Conservation (phyloP, 2,888 invertebrate species). For the Drosophila algonquin region DNA sequence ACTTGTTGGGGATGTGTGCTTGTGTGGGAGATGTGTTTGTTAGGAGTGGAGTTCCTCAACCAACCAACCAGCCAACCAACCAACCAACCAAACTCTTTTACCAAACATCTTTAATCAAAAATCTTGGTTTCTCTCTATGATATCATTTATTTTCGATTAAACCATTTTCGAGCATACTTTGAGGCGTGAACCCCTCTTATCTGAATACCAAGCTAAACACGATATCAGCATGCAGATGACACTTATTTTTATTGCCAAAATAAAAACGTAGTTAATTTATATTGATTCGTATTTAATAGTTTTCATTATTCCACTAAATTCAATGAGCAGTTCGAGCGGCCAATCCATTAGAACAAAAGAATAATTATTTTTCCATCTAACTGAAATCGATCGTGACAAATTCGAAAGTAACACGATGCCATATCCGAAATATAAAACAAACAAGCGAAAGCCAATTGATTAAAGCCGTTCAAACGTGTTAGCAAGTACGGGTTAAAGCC, state of each 20-base stretch:
- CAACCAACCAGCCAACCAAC: not conserved
- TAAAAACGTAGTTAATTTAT: conserved; percentile 21
- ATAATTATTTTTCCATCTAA: conserved; percentile 17
- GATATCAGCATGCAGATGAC: not conserved
- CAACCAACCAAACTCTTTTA: not conserved
- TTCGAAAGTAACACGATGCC: conserved; percentile 26
- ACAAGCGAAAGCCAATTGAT: conserved; percentile 37
- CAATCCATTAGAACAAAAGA: conserved; percentile 35
- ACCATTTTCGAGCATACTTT: not conserved
- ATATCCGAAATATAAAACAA: conserved; percentile 37
- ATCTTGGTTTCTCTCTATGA: not conserved
- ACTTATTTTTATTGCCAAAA: conserved; percentile 8
- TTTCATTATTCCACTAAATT: conserved; percentile 14
- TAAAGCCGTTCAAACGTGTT: conserved; percentile 45
- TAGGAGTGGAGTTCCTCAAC: not conserved
- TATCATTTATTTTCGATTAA: not conserved
- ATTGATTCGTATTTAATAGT: conserved; percentile 29
- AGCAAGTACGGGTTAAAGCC: conserved; percentile 9
- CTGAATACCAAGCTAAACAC: not conserved
- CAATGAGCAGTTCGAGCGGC: conserved; percentile 22
- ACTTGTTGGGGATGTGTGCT: conserved; percentile 51
- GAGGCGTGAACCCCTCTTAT: not conserved
- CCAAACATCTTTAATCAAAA: not conserved
- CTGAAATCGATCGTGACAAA: conserved; percentile 34
- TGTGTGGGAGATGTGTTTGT: not conserved